Conservation (phyloP, 2,888 invertebrate genomes). For the Pediacus dermestoides region DNA sequence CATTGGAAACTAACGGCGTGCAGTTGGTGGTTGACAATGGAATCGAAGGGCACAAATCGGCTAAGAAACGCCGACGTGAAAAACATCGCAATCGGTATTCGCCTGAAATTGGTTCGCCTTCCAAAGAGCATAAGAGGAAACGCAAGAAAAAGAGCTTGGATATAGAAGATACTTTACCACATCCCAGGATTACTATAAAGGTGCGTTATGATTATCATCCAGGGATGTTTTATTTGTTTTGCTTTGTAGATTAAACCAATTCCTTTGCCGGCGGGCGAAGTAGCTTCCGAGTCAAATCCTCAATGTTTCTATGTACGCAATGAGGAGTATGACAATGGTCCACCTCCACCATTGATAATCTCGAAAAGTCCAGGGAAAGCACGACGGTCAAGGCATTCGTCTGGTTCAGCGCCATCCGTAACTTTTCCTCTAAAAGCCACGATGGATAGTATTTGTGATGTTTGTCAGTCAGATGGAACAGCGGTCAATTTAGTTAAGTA, state of each 20-base stretch:
- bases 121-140: slow-evolving; percentile 75
- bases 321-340: slow-evolving; percentile 57
- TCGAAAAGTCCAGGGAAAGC: slow-evolving; percentile 21
- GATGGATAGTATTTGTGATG: slow-evolving; percentile 57
- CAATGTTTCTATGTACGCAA: slow-evolving; percentile 77
- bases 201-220: too few species aligned
- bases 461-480: slow-evolving; percentile 61
- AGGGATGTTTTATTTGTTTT: slow-evolving; percentile 3
- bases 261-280: slow-evolving; percentile 72
- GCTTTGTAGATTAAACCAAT: slow-evolving; percentile 66
- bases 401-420: slow-evolving; percentile 6
- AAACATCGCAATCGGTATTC: slow-evolving; percentile 66
- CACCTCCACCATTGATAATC: slow-evolving; percentile 33
- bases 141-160: slow-evolving; percentile 76
- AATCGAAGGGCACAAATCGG: slow-evolving; percentile 51
- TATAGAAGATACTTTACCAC: slow-evolving; percentile 57
- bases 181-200: slow-evolving; percentile 79
- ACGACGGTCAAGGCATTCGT: slow-evolving; percentile 21
- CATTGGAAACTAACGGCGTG: slow-evolving; percentile 28
- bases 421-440: neutral
- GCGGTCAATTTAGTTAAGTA: slow-evolving; percentile 67
- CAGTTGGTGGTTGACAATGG: slow-evolving; percentile 29
- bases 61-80: slow-evolving; percentile 68
- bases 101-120: slow-evolving; percentile 64
- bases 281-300: slow-evolving; percentile 60